phyloP scores from a whole-genome alignment of 2,797 vertebrate species.

The Sparidentex hasta region DNA sequence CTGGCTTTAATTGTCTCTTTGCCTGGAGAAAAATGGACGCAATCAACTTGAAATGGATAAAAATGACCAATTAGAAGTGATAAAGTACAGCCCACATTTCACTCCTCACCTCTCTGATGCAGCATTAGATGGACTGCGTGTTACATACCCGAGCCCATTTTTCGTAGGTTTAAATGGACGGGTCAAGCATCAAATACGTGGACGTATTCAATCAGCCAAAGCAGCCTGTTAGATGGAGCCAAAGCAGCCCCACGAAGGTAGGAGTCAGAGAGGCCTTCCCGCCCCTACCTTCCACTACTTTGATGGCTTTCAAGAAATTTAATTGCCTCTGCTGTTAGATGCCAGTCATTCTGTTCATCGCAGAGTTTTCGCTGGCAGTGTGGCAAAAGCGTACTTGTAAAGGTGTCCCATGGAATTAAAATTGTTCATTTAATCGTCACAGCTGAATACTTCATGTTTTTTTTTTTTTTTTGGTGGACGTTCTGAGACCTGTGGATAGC shows the following conservation, averaged over 20 bases:
- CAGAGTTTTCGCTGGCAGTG: conserved; percentile 33
- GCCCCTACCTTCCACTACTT: conserved; percentile 22
- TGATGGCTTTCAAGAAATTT: conserved; percentile 56
- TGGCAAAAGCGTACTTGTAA: conserved; percentile 37
- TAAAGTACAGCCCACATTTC: conserved; percentile 23
- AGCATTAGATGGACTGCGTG: conserved; percentile 15
- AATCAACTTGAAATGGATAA: conserved; percentile 57
- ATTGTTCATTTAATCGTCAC: conserved; percentile 49
- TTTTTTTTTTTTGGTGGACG: background rate
- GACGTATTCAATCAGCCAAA: conserved; percentile 19
- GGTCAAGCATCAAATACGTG: conserved; percentile 18
- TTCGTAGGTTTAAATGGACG: conserved; percentile 21
- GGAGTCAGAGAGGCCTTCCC: conserved; percentile 44
- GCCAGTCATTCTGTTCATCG: conserved; percentile 29
- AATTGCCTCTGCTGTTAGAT: conserved; percentile 55
- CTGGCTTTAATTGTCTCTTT: conserved; percentile 45
- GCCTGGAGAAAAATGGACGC: conserved; percentile 46
- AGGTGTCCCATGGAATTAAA: conserved; percentile 47
- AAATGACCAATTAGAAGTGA: conserved; percentile 54
- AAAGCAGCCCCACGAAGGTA: conserved; percentile 17
- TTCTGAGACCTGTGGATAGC: conserved; percentile 14
- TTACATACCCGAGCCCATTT: background rate
- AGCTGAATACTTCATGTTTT: conserved; percentile 17
- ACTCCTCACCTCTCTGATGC: conserved; percentile 22
- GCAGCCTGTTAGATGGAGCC: conserved; percentile 2